Evolutionary conservation across 2,888 invertebrate genomes (phyloP), one percentile per base, ranked within the genome.

Genomic region (Siphlonurus alternatus): DNA sequence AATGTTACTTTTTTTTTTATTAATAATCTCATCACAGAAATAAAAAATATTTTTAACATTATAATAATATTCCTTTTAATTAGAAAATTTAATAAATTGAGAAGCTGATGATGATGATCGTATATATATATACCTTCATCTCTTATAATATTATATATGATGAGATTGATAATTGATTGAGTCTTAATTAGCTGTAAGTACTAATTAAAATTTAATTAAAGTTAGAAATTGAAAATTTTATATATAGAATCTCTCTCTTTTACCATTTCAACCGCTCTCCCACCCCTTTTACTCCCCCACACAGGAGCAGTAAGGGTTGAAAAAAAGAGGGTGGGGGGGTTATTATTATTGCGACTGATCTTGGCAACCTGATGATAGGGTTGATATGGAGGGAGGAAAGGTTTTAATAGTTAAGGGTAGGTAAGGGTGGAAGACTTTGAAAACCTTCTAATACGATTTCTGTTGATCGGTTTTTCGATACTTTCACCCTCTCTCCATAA

Each of bases 141-240:
- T 10, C 38, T 38, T 38, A 38, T 38, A 38, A 5, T n/a, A n/a
- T 5, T 38, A 38, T 38, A 38, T 38, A 38, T 38, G 5, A 38
- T 63, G 66, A 66, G 65, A 66, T 66, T 65, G 66, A 67, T 69
- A 69, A 69, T 67, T 68, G 68, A 69, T 67, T 66, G 68, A 67
- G 66, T 68, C 67, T 67, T 68, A 69, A 69, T 69, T 69, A 68
- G 67, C 65, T 65, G 62, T 66, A 67, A 68, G 67, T 67, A 67
- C 67, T 69, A 69, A 69, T 69, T 69, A 69, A 68, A 68, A 68
- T 68, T 67, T 69, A 68, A 69, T 69, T 69, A 69, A 68, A 67
- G 66, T 67, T 65, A 65, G 67, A 68, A 66, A 68, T 67, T 67
- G 67, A 66, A 65, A 68, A 67, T 67, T 66, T 66, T 67, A 60